Evolutionary conservation across 2,888 invertebrate genomes (phyloP).

Genomic region (Dryadula phaetusa): DNA sequence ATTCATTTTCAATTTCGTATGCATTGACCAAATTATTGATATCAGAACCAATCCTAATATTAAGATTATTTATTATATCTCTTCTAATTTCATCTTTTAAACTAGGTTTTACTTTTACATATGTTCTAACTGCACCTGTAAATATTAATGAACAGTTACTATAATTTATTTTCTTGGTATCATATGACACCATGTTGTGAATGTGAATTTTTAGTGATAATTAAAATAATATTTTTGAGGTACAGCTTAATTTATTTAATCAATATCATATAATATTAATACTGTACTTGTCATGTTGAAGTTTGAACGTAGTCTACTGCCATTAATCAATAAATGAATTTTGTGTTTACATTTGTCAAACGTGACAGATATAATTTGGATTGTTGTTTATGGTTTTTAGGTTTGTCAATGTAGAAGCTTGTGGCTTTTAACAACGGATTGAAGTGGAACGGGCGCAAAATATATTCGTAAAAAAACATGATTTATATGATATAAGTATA

Average conservation of each 20-base stretch:
- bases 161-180: neutral
- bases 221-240: neutral
- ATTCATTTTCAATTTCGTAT: constrained; percentile 62
- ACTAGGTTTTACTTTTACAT: constrained; percentile 45
- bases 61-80: constrained; percentile 76
- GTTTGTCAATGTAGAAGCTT: neutral
- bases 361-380: neutral
- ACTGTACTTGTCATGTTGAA: constrained; percentile 8
- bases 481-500: too few species aligned
- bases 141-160: constrained; percentile 9
- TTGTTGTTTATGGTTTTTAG: neutral
- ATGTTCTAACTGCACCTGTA: constrained; percentile 15
- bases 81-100: constrained; percentile 70
- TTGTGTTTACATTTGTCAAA: neutral
- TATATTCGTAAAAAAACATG: too few species aligned
- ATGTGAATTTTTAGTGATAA: neutral
- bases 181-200: neutral
- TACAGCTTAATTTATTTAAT: neutral
- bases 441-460: too few species aligned
- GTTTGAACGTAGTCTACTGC: neutral
- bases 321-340: constrained; percentile 17
- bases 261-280: constrained; percentile 5
- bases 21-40: constrained; percentile 63
- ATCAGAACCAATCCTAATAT: constrained; percentile 70
- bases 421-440: too few species aligned